These are phyloP conservation scores for Amblyteles armatorius DNA, from an alignment of 2,888 invertebrate genomes.

Conservation along the genomic window DNA sequence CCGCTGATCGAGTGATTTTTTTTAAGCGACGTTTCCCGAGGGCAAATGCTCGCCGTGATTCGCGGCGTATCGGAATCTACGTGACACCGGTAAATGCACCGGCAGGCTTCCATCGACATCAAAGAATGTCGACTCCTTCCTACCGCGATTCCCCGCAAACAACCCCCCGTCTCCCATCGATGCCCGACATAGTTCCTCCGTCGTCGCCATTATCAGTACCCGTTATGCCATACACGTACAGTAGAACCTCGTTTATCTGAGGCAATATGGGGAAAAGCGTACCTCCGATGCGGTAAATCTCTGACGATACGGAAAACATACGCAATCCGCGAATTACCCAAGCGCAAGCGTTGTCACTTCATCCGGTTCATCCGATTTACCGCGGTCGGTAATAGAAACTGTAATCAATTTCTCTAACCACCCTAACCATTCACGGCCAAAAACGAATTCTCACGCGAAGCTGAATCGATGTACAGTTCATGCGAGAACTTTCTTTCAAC, in stretches of 20 bases:
- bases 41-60: conserved; percentile 69
- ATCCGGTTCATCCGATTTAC: no score
- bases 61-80: conserved; percentile 72
- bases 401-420: conserved; percentile 23
- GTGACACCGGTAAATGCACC: conserved; percentile 74
- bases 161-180: conserved; percentile 45
- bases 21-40: conserved; percentile 67
- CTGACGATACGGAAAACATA: no score
- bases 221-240: conserved; percentile 68
- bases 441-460: no score
- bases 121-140: conserved; percentile 73
- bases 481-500: no score
- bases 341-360: no score
- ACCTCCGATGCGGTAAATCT: no score
- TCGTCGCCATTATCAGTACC: conserved; percentile 47
- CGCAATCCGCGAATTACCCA: no score
- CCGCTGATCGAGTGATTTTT: conserved; percentile 20
- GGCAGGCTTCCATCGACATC: conserved; percentile 69
- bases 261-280: no score
- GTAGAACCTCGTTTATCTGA: conserved; percentile 68
- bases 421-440: no score
- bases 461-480: no score
- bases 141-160: conserved; percentile 21
- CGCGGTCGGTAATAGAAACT: no score
- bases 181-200: conserved; percentile 35